Conservation (phyloP, 2,797 vertebrate genomes). For the Hippopotamyrus pictus region DNA sequence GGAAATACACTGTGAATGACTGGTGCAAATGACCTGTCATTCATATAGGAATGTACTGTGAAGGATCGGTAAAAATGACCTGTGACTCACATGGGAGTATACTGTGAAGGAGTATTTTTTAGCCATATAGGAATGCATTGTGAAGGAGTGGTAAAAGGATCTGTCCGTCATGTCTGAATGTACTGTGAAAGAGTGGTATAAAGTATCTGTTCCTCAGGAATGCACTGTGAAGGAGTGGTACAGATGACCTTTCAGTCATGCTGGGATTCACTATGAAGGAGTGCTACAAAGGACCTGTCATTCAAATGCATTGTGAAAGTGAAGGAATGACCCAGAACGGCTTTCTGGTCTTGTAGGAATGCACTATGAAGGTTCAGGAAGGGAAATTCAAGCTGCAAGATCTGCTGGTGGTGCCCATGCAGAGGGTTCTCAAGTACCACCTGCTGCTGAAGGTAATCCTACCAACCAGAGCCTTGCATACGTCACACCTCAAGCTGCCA, state of each 20-base stretch:
- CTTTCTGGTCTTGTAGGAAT: constrained; percentile 58
- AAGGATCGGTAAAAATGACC: constrained; percentile 3
- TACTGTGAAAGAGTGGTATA: background rate
- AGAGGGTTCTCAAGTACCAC: constrained; percentile 93
- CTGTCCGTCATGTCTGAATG: background rate
- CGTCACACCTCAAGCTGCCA: background rate
- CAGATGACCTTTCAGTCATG: background rate
- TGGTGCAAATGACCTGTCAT: background rate
- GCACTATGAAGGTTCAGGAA: constrained; percentile 88
- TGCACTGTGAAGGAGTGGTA: background rate
- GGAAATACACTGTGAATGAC: background rate
- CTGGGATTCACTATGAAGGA: background rate
- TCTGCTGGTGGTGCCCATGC: constrained; percentile 95
- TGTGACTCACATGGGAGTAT: background rate
- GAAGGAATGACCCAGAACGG: background rate
- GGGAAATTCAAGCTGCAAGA: constrained; percentile 97
- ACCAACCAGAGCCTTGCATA: background rate
- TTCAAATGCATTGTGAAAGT: background rate
- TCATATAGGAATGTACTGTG: background rate
- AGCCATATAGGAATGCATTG: background rate
- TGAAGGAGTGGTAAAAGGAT: background rate
- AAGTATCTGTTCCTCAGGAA: background rate
- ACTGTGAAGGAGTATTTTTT: background rate
- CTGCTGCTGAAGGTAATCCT: constrained; percentile 85
- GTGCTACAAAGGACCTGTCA: background rate